Percentiles rank a stretch among this genome's conserved stretches.
Evolutionary conservation across 2,797 vertebrate species (phyloP).

Genomic region (Cottoperca gobio): DNA sequence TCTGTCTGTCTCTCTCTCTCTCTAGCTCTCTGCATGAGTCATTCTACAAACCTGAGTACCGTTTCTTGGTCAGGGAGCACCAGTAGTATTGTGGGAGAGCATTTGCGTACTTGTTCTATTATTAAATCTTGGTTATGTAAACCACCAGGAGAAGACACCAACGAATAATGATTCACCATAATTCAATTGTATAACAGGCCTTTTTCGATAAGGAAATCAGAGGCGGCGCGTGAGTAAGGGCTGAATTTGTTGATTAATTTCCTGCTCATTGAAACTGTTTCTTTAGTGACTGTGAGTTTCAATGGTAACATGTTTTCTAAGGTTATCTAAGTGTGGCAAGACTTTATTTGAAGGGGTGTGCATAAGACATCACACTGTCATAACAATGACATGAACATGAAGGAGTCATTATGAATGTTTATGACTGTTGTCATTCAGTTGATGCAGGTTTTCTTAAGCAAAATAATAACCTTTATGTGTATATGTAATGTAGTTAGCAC

Average conservation of each 20-base stretch:
- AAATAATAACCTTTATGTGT: too few species aligned
- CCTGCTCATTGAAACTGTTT: slow-evolving; percentile 18
- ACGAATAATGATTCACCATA: slow-evolving; percentile 65
- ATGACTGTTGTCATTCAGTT: too few species aligned
- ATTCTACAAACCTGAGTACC: slow-evolving; percentile 64
- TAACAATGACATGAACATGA: too few species aligned
- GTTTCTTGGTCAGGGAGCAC: slow-evolving; percentile 64
- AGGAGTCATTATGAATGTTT: too few species aligned
- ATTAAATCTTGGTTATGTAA: slow-evolving; percentile 76
- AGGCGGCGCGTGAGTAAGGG: slow-evolving; percentile 22
- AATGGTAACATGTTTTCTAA: not conserved
- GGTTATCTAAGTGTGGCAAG: not conserved
- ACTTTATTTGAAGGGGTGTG: too few species aligned
- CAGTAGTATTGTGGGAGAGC: slow-evolving; percentile 62
- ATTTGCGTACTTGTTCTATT: slow-evolving; percentile 56
- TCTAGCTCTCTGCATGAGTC: slow-evolving; percentile 31
- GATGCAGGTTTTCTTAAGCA: too few species aligned
- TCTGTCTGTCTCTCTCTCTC: slow-evolving; percentile 27
- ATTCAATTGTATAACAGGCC: slow-evolving; percentile 67
- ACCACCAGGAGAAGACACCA: slow-evolving; percentile 56
- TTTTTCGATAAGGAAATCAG: slow-evolving; percentile 58
- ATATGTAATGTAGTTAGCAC: too few species aligned
- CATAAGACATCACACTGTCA: too few species aligned
- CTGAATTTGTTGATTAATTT: slow-evolving; percentile 37
- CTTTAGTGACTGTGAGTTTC: slow-evolving; percentile 2